Conservation (phyloP, 1,140 invertebrate species). For the Drosophila kanapiae region DNA sequence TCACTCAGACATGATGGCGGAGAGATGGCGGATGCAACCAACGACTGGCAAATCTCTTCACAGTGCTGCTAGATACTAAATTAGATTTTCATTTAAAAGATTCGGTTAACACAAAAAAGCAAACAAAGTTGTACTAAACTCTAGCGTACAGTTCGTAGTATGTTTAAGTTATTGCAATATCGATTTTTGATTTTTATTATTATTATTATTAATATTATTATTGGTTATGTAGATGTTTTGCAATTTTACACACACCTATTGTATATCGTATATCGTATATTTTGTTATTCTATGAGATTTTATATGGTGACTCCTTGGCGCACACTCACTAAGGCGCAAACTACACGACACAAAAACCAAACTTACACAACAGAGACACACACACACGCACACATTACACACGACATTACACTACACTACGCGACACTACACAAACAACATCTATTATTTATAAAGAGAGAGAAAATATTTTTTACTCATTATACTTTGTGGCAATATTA, state of each 20-base stretch:
- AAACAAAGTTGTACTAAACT: slow-evolving; percentile 59
- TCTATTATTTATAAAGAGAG: slow-evolving; percentile 75
- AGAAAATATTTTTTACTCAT: slow-evolving; percentile 62
- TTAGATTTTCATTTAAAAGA: slow-evolving; percentile 64
- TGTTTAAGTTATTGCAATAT: slow-evolving; percentile 70
- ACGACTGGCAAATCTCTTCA: slow-evolving; percentile 80
- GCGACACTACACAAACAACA: slow-evolving; percentile 37
- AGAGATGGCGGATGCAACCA: slow-evolving; percentile 62
- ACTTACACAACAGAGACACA: slow-evolving; percentile 9
- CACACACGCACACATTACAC: not conserved
- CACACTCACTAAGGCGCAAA: slow-evolving; percentile 50
- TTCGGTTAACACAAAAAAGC: slow-evolving; percentile 36
- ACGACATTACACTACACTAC: not conserved
- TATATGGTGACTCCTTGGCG: slow-evolving; percentile 65
- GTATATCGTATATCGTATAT: slow-evolving; percentile 64
- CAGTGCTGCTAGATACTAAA: slow-evolving; percentile 78
- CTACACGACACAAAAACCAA: slow-evolving; percentile 14
- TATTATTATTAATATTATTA: slow-evolving; percentile 49
- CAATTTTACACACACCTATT: slow-evolving; percentile 61
- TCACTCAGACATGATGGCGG: slow-evolving; percentile 31
- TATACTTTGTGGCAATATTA: slow-evolving; percentile 69
- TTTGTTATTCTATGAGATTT: slow-evolving; percentile 82
- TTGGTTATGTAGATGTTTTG: slow-evolving; percentile 74
- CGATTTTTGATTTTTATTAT: slow-evolving; percentile 65
- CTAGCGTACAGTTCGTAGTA: slow-evolving; percentile 62